Percentiles rank a stretch among this genome's conserved stretches.
phyloP scores from a whole-genome alignment of 2,797 vertebrate species.

The Halcyon badia region DNA sequence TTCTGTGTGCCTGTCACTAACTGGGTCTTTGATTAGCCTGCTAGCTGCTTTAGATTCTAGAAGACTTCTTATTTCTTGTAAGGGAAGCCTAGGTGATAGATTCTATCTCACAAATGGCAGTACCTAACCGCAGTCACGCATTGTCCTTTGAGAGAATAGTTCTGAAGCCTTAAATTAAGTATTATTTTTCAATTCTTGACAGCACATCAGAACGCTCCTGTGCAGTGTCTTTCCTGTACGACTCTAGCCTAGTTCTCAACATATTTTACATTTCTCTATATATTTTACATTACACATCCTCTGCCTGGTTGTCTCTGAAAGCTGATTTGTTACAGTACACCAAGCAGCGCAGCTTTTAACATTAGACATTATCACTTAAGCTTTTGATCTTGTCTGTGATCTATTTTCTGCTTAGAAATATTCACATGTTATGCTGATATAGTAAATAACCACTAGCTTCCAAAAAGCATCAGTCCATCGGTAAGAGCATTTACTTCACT shows the following conservation, averaged over 20 bases:
- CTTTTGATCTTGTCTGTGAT: constrained; percentile 28
- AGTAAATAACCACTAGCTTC: not conserved
- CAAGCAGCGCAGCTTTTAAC: not conserved
- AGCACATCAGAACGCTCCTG: not conserved
- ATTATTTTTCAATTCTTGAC: not conserved
- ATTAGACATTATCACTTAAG: not conserved
- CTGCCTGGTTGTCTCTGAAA: not conserved
- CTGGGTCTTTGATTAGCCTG: not conserved
- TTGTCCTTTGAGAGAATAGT: not conserved
- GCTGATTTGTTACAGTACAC: not conserved
- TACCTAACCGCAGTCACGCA: not conserved
- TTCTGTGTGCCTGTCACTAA: not conserved
- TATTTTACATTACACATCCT: not conserved
- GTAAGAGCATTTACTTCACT: not conserved
- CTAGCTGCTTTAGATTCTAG: not conserved
- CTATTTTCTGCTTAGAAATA: not conserved
- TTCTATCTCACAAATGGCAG: not conserved
- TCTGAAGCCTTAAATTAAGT: not conserved
- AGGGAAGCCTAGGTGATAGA: not conserved
- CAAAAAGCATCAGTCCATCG: not conserved
- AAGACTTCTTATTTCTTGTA: not conserved
- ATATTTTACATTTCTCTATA: not conserved
- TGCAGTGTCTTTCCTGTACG: not conserved
- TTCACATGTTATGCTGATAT: not conserved
- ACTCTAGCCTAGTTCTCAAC: not conserved